Base-by-base conservation (phyloP, 2,113 vertebrate species). In the Pangasianodon hypophthalmus region DNA sequence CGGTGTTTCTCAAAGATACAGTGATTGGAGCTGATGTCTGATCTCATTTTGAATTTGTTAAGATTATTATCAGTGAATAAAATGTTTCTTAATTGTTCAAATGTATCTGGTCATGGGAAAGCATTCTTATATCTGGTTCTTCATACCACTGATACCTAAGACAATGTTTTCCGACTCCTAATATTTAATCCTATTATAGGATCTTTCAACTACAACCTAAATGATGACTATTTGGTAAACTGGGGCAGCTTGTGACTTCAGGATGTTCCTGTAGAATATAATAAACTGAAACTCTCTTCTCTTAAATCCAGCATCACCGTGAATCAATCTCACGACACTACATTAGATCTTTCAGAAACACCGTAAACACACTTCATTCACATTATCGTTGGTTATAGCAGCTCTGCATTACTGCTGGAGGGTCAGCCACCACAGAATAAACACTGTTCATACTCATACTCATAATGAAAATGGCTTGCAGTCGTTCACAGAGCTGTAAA, bases 391-490 rank as follows among this genome's bases (percentile, higher is more conserved):
- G 18, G 19, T 83, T 46, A 64, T 3, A n/a, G 26, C 54, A 48
- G 26, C 54, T 41, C 21, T 87, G 24, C 32, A 29, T 44, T 60
- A 46, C 32, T 80, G 41, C 56, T 64, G 29, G 54, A n/a, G 81
- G 81, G 54, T 83, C 32, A 83, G 54, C 81, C 54, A 41, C 19
- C 54, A 21, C 32, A 58, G 24, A 79, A 56, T 48, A 21, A 69
- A 86, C 62, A 50, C 46, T 24, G 18, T 54, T 54, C 54, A n/a
- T 85, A 21, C 41, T 48, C 56, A 79, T 80, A 60, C 41, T 48
- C 56, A 79, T 80, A 60, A 79, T 60, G 73, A 87, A 87, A 79
- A 62, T 60, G 73, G 73, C 75, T 79, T 80, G 24, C 44, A 75
- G 54, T 87, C 54, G 21, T 87, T 79, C 48, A 5, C 32, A 29